Percentiles rank a stretch among this genome's conserved stretches.
Conservation (phyloP, 1,140 invertebrate genomes). For the Cotesia vestalis region DNA sequence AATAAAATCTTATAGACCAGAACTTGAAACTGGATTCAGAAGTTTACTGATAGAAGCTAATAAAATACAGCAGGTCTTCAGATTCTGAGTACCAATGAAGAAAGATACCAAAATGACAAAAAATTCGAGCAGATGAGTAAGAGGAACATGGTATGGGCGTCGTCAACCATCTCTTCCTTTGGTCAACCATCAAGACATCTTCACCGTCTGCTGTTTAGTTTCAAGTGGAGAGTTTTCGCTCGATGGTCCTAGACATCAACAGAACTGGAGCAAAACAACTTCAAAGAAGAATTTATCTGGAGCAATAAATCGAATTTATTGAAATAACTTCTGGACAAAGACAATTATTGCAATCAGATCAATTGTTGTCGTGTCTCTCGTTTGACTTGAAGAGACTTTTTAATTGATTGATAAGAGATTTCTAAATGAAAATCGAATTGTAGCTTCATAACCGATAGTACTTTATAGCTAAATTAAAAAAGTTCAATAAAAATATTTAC, state of each 20-base stretch:
- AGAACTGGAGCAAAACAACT: slow-evolving; percentile 49
- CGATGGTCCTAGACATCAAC: slow-evolving; percentile 41
- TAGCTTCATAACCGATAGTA: too few relatives aligned
- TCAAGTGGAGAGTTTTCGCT: slow-evolving; percentile 31
- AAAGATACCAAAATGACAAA: not conserved
- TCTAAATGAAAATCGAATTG: too few relatives aligned
- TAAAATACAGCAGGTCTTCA: not conserved
- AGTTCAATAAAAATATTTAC: too few relatives aligned
- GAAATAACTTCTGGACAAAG: too few relatives aligned
- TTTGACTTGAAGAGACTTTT: too few relatives aligned
- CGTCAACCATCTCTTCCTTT: not conserved
- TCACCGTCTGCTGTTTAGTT: slow-evolving; percentile 30
- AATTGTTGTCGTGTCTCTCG: too few relatives aligned
- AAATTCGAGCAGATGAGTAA: not conserved
- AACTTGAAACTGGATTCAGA: not conserved
- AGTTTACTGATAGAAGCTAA: too few relatives aligned
- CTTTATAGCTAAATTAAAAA: too few relatives aligned
- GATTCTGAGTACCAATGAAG: not conserved
- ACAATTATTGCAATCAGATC: too few relatives aligned
- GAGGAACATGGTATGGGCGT: slow-evolving; percentile 2
- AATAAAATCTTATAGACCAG: slow-evolving; percentile 10
- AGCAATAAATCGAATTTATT: too few relatives aligned
- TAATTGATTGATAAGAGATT: too few relatives aligned
- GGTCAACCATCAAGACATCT: slow-evolving; percentile 31
- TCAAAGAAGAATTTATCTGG: slow-evolving; percentile 6